These are phyloP conservation scores for Auanema sp. DNA, from an alignment of 2,888 invertebrate genomes.

Conservation along the genomic window DNA sequence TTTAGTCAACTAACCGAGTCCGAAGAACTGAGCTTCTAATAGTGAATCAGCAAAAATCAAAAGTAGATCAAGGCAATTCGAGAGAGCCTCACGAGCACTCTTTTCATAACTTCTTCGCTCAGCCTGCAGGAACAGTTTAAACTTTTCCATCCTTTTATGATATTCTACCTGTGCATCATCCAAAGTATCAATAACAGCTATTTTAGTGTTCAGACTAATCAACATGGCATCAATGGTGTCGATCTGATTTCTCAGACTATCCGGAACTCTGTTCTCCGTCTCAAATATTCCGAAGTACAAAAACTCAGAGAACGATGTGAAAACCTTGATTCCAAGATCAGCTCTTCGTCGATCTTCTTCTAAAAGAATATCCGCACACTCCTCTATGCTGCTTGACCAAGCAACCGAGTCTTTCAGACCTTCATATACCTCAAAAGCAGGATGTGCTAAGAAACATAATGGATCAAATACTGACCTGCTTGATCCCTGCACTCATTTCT, in stretches of 20 bases:
- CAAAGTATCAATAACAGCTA: constrained; percentile 55
- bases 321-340: constrained; percentile 3
- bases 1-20: constrained; percentile 20
- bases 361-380: constrained; percentile 29
- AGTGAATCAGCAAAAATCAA: constrained; percentile 47
- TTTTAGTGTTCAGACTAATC: constrained; percentile 57
- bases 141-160: neutral
- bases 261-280: constrained; percentile 6
- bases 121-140: constrained; percentile 13
- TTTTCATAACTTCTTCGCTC: constrained; percentile 38
- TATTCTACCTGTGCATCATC: constrained; percentile 34
- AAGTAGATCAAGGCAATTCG: constrained; percentile 48
- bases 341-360: constrained; percentile 29
- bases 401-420: constrained; percentile 40
- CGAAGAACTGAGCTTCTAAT: constrained; percentile 52
- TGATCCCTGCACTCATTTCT: constrained; percentile 55
- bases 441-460: neutral
- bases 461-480: constrained; percentile 39
- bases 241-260: constrained; percentile 34
- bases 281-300: neutral
- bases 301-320: neutral
- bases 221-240: constrained; percentile 56
- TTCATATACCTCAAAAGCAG: constrained; percentile 41
- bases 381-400: constrained; percentile 38
- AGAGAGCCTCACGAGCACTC: constrained; percentile 40